Evolutionary conservation across 2,888 invertebrate genomes (phyloP).

Genomic region (Callyntrura guangdongensis): DNA sequence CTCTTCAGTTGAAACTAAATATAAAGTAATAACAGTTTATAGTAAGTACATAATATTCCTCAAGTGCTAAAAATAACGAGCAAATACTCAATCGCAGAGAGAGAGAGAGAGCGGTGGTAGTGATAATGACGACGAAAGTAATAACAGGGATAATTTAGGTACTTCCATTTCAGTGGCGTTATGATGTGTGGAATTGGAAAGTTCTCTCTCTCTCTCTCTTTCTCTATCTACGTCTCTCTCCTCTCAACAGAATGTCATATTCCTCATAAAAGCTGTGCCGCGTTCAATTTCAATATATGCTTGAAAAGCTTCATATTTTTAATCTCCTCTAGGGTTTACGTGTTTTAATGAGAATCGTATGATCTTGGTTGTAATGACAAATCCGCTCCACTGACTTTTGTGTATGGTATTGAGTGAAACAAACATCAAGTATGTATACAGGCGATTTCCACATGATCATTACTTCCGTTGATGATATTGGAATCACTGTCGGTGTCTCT

Average conservation of each 20-base stretch:
- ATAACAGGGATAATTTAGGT: neutral
- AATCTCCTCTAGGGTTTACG: neutral
- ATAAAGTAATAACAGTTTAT: neutral
- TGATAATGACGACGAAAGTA: neutral
- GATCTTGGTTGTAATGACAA: neutral
- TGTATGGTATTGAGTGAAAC: too few species aligned
- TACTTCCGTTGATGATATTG: constrained; percentile 57
- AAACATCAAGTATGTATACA: too few species aligned
- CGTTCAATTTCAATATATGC: too few species aligned
- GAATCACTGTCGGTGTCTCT: neutral
- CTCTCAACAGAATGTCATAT: neutral
- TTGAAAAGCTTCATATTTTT: neutral
- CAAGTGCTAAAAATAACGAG: neutral
- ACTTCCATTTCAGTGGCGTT: neutral
- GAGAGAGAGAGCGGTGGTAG: neutral
- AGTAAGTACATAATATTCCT: neutral
- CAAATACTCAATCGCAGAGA: constrained; percentile 9
- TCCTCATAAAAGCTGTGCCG: neutral
- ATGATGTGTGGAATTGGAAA: too few species aligned
- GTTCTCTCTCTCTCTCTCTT: neutral
- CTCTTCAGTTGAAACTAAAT: neutral
- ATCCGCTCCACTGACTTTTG: too few species aligned
- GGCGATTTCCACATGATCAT: constrained; percentile 52
- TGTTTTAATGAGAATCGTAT: constrained; percentile 7
- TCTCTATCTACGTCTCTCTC: neutral